A percentile compares a stretch with the other conserved stretches of the same genome.
Conservation (phyloP, 1,140 invertebrate species). For the Nephotettix cincticeps region DNA sequence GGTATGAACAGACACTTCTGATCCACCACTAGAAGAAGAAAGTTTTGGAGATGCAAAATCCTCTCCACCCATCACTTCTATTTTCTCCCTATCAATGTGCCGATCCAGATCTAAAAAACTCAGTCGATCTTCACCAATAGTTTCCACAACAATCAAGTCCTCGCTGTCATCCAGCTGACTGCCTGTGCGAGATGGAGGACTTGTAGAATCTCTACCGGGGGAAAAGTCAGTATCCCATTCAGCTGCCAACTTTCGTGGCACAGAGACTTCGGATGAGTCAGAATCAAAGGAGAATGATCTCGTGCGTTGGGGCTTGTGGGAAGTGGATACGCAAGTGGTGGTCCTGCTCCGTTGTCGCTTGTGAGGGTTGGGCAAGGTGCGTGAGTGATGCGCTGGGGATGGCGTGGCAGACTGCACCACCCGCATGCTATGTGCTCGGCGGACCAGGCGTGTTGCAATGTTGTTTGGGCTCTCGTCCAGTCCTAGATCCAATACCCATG, state of each 20-base stretch:
- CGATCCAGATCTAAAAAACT: slow-evolving; percentile 14
- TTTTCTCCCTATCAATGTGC: slow-evolving; percentile 12
- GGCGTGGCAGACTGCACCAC: slow-evolving; percentile 24
- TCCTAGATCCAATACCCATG: slow-evolving; percentile 68
- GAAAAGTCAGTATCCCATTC: not conserved
- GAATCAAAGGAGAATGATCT: slow-evolving; percentile 30
- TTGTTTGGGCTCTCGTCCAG: slow-evolving; percentile 69
- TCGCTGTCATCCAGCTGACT: slow-evolving; percentile 25
- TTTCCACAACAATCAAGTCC: slow-evolving; percentile 26
- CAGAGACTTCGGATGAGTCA: slow-evolving; percentile 10
- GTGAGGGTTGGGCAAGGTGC: slow-evolving; percentile 25
- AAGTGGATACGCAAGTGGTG: slow-evolving; percentile 11
- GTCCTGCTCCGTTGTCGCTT: slow-evolving; percentile 26
- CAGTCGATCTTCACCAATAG: slow-evolving; percentile 26
- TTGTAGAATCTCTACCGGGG: not conserved
- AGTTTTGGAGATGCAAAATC: slow-evolving; percentile 22
- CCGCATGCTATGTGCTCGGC: slow-evolving; percentile 39
- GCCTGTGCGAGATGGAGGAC: not conserved
- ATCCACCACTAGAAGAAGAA: slow-evolving; percentile 19
- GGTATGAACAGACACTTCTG: slow-evolving; percentile 25
- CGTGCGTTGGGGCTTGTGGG: slow-evolving; percentile 9
- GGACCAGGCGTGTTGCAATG: slow-evolving; percentile 39
- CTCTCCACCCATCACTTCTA: slow-evolving; percentile 20
- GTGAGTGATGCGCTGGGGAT: slow-evolving; percentile 21
- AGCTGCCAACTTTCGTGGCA: not conserved